phyloP scores from a whole-genome alignment of 1,140 invertebrate genomes.

The Drosophila kurseongensis region DNA sequence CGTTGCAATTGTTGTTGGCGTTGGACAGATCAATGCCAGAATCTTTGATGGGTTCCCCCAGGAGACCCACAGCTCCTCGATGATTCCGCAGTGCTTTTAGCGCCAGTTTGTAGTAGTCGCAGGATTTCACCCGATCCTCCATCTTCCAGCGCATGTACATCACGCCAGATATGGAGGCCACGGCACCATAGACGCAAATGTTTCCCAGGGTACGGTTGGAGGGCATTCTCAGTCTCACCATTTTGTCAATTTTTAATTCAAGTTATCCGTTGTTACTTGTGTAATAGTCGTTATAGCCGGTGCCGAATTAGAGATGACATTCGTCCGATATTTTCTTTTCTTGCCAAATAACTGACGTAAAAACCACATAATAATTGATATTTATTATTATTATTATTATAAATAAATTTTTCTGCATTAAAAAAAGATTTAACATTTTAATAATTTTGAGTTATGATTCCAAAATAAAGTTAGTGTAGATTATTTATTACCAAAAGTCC shows the following conservation, averaged over 20 bases:
- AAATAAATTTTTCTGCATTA: too few relatives aligned
- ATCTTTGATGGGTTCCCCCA: slow-evolving; percentile 89
- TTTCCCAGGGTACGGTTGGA: slow-evolving; percentile 85
- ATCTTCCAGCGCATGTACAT: slow-evolving; percentile 84
- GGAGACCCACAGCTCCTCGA: slow-evolving; percentile 85
- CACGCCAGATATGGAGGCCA: slow-evolving; percentile 85
- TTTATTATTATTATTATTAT: too few relatives aligned
- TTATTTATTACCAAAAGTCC: not conserved
- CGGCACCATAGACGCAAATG: slow-evolving; percentile 85
- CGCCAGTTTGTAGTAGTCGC: slow-evolving; percentile 87
- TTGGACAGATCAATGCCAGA: slow-evolving; percentile 86
- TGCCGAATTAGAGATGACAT: slow-evolving; percentile 20
- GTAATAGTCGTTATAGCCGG: slow-evolving; percentile 59
- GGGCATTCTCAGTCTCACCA: slow-evolving; percentile 61
- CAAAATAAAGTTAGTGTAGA: too few relatives aligned
- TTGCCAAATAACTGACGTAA: not conserved
- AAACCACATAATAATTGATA: too few relatives aligned
- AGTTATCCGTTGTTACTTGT: slow-evolving; percentile 25
- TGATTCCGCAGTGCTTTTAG: slow-evolving; percentile 86
- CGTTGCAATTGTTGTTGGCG: slow-evolving; percentile 86
- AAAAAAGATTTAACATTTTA: not conserved
- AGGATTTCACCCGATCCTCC: slow-evolving; percentile 84
- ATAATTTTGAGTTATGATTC: too few relatives aligned
- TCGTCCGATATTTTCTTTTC: not conserved
- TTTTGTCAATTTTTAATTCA: slow-evolving; percentile 19